These are phyloP conservation scores for Ramphastos sulfuratus DNA, from an alignment of 2,113 vertebrate species.

Conservation along the genomic window DNA sequence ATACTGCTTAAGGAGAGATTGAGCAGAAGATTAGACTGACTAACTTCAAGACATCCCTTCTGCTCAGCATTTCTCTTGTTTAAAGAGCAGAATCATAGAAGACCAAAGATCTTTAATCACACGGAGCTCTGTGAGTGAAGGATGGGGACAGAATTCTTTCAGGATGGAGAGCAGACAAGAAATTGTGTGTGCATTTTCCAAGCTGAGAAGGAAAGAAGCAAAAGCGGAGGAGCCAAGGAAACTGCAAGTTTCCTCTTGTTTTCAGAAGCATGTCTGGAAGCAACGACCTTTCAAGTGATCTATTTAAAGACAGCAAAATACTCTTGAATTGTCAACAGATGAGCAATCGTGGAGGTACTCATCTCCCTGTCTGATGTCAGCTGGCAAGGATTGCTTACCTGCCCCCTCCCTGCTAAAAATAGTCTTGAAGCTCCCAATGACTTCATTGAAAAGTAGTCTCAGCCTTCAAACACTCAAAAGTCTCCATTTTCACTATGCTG, in stretches of 20 bases:
- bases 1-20: neutral
- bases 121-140: neutral
- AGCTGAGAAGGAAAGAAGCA: neutral
- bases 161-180: neutral
- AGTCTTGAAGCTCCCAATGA: neutral
- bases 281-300: neutral
- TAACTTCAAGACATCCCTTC: neutral
- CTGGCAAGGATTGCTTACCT: slow-evolving; percentile 22
- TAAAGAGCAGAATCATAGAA: neutral
- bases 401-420: slow-evolving; percentile 36
- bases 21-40: neutral
- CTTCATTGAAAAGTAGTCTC: neutral
- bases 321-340: slow-evolving; percentile 25
- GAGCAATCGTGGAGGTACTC: slow-evolving; percentile 7
- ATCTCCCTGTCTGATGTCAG: slow-evolving; percentile 31
- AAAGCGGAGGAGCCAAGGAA: neutral
- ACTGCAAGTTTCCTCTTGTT: neutral
- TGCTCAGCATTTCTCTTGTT: neutral
- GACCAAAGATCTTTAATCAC: neutral
- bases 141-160: neutral
- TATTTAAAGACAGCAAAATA: slow-evolving; percentile 44
- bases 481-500: neutral
- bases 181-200: neutral
- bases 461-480: neutral
- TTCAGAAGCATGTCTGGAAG: neutral